Percentiles rank a stretch among this genome's conserved stretches.
These are phyloP conservation scores for Archilochus colubris DNA, from an alignment of 2,113 vertebrate species.

Conservation along the genomic window DNA sequence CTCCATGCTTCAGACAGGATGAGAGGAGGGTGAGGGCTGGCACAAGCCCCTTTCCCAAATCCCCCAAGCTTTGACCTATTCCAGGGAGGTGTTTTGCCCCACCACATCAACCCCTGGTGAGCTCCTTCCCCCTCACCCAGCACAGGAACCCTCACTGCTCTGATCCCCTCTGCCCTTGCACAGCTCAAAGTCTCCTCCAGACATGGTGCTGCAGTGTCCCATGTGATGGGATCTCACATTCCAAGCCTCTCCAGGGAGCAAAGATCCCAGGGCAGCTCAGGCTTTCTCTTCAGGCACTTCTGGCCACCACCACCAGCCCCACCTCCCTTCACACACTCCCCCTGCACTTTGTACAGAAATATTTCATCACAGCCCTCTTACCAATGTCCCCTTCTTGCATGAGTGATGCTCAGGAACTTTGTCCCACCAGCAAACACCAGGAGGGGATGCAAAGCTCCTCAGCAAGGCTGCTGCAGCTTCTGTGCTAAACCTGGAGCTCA, in stretches of 20 bases:
- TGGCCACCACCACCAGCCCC: background rate
- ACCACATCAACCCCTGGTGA: background rate
- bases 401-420: conserved; percentile 28
- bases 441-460: conserved; percentile 36
- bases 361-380: conserved; percentile 50
- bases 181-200: background rate
- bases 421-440: conserved; percentile 36
- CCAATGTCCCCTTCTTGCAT: conserved; percentile 56
- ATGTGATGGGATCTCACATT: background rate
- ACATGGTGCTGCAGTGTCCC: rapidly evolving
- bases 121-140: background rate
- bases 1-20: background rate
- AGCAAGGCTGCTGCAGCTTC: background rate
- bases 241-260: background rate
- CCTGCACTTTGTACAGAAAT: background rate
- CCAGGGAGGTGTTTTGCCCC: background rate
- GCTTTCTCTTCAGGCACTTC: background rate
- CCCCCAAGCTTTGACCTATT: background rate
- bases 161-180: background rate
- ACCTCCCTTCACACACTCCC: background rate
- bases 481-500: background rate
- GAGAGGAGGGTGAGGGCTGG: background rate
- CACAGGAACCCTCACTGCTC: rapidly evolving
- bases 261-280: background rate
- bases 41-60: background rate